Base-by-base conservation (phyloP, 2,888 invertebrate species). In the Eupithecia tripunctaria region DNA sequence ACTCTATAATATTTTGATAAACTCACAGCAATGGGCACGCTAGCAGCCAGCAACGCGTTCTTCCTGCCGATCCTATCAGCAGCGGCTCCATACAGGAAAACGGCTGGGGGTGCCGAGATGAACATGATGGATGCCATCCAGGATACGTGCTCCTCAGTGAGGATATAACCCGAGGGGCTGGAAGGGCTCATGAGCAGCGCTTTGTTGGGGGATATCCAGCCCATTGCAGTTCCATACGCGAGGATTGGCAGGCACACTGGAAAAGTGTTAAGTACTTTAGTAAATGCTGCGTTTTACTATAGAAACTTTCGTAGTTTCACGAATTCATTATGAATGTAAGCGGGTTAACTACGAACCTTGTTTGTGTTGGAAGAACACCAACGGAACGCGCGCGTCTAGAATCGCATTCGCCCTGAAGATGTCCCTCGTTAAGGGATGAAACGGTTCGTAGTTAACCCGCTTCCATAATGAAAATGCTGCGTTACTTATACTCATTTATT, bases 61-160 rank as follows among this genome's bases (percentile, higher is more conserved):
- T 95, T 95, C 62, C 95, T 84, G 0, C 95, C 95, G 77, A 92
- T 92, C 68, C 82, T 91, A 70, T 95, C 95, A 0, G 95, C 93
- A 0, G 94, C 88, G 0, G 89, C 87, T 0, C 96, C 95, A 79
- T 91, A 95, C 1, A 95, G 80, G 74, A 95, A 94, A 0, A 95
- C 95, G 0, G 95, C 95, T 14, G 94, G 85, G 0, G 95, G 92
- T 0, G 95, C 95, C 62, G 95, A 95, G 51, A 95, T 91, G 77
- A 95, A 95, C 88, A 95, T 94, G 68, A 95, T 89, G 3, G 95
- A 95, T 0, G 95, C 95, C 87, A 96, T 91, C 95, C 95, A 95
- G 0, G 95, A 95, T 0, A 95, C 89, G 38, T 94, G 91, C 73
- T 93, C 92, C 75, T 94, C 91, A 0, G 91, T 85, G 1, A 95